These are phyloP conservation scores for Allophyes oxyacanthae DNA, from an alignment of 2,888 invertebrate genomes.

Conservation along the genomic window DNA sequence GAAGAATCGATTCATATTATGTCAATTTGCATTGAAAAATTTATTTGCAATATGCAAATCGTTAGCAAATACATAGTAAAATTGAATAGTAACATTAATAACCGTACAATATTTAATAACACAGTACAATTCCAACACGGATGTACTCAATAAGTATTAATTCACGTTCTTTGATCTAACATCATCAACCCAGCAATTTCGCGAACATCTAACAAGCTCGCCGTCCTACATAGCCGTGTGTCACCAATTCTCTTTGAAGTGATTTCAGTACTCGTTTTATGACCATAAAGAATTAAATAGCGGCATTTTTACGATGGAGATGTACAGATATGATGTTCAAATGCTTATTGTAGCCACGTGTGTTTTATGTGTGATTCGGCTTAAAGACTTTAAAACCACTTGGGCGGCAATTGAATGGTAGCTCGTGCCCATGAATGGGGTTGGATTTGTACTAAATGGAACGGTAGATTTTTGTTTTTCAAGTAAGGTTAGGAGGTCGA, in stretches of 20 bases:
- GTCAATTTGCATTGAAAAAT: too few relatives aligned
- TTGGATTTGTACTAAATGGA: constrained; percentile 28
- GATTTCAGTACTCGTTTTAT: constrained; percentile 64
- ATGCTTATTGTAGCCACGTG: constrained; percentile 61
- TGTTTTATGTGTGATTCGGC: constrained; percentile 11
- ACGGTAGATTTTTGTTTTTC: constrained; percentile 19
- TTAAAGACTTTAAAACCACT: constrained; percentile 18
- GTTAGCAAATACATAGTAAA: not conserved
- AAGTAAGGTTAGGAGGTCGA: constrained; percentile 27
- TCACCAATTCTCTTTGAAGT: constrained; percentile 51
- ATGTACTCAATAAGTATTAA: constrained; percentile 37
- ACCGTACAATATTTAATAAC: constrained; percentile 19
- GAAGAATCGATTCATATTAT: too few relatives aligned
- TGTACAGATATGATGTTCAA: constrained; percentile 66
- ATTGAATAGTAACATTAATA: too few relatives aligned
- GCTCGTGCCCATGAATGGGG: constrained; percentile 31
- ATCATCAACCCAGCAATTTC: constrained; percentile 32
- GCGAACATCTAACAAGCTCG: constrained; percentile 37
- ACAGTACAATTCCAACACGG: constrained; percentile 21
- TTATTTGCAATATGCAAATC: constrained; percentile 4
- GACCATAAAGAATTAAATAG: constrained; percentile 68
- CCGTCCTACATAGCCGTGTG: constrained; percentile 24
- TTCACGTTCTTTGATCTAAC: constrained; percentile 45
- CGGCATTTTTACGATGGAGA: constrained; percentile 71
- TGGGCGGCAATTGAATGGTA: constrained; percentile 31